Evolutionary conservation across 2,888 invertebrate species (phyloP), one percentile per base, ranked within the genome.

Genomic region (Theodoxus fluviatilis): DNA sequence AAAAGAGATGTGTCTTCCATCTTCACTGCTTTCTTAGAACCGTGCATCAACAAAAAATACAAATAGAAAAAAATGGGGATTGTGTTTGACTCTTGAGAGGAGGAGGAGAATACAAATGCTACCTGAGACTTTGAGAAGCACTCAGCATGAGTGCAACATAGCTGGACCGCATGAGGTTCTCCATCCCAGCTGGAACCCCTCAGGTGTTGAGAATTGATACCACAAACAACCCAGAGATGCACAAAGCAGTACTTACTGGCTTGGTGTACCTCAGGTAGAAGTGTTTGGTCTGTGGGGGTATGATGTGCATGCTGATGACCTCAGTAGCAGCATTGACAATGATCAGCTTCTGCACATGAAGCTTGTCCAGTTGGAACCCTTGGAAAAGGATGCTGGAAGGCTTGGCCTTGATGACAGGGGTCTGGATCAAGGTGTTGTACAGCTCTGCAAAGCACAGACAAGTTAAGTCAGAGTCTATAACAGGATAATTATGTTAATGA

Each of bases 251-350:
- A n/a, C 83, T 80, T 77, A 86, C 86, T 63, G 77, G 78, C 78
- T 87, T 87, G 59, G 79, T 83, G 73, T 87, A 87, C 70, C 84
- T 83, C 37, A 87, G 81, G 68, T 80, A 80, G 78, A 87, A 87
- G 69, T 84, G 81, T 71, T 82, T 83, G 15, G 85, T 84, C 75
- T 86, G 86, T 66, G 87, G 87, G 33, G 86, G 86, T 61, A 87
- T 83, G 57, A 87, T 82, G 72, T 87, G 85, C 80, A 86, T 81
- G 64, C 85, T 76, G 38, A 85, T 78, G 2, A 87, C 83, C 69
- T 86, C 85, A 61, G 83, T 79, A 15, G 85, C 84, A 22, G 85
- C 84, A 76, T 87, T 87, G 7, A 81, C 81, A 57, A 87, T 79
- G 28, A 76, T 76, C 6, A 87, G 75, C 15, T 74, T 68, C 71